Base-by-base conservation (phyloP, 2,797 vertebrate genomes). In the Gobio occitaniae region DNA sequence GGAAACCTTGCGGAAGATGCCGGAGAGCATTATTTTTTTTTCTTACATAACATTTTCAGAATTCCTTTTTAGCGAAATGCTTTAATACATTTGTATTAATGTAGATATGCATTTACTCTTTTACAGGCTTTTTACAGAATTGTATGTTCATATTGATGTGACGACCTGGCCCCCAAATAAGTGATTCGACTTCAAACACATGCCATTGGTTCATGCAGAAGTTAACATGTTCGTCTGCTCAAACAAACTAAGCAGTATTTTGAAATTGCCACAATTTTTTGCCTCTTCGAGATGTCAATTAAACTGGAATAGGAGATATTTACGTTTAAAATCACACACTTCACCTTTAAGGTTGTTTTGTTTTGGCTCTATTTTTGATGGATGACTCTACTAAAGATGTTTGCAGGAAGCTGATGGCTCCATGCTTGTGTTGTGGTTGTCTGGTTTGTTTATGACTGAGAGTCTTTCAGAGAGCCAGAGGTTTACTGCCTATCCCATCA, bases 401-500 rank as follows among this genome's bases (percentile, higher is more conserved):
- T 54, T 59, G 66, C 29, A 36, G n/a, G 41, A 54, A 48, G 66
- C 48, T 71, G 54, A 59, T 44, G 11, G 65, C 50, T 69, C 52
- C 54, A 59, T 80, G 81, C 70, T 83, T 83, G 74, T 72, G 41
- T 82, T 86, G 77, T 89, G 83, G 83, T 86, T 88, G 83, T 86
- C 84, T 86, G 83, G 82, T 89, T 88, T 91, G 89, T 91, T 90
- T 91, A 88, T 88, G 81, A 83, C 87, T 65, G 86, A 83, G 88
- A 84, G 83, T 86, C 80, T 90, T 87, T 89, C 80, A 90, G 88
- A 88, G 78, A 89, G 86, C 83, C 79, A 80, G 88, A 87, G 88
- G 86, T 91, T 87, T 84, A 87, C 88, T 88, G 88, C 87, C 87
- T 82, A 87, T 71, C 86, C 88, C 88, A 90, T 90, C 90, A 90